A percentile compares a stretch with the other conserved stretches of the same genome.
Conservation (phyloP, 2,113 vertebrate species). For the Archocentrus centrarchus region DNA sequence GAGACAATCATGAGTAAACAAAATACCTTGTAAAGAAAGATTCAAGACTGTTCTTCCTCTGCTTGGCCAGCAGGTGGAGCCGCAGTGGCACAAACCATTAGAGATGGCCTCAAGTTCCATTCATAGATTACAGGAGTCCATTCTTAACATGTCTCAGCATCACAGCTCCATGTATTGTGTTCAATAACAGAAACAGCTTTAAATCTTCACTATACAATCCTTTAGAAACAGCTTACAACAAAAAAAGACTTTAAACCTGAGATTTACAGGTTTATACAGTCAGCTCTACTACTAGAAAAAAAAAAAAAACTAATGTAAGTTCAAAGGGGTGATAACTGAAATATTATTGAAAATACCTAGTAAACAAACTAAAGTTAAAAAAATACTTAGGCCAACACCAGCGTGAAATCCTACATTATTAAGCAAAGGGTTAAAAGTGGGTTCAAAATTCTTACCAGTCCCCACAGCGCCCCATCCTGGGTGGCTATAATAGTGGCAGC, state of each 20-base stretch:
- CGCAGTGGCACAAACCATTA: background rate
- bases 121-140: slow-evolving; percentile 60
- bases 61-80: slow-evolving; percentile 60
- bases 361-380: background rate
- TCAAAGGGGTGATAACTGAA: background rate
- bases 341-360: background rate
- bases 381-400: no score
- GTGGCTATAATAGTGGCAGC: slow-evolving; percentile 96
- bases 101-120: slow-evolving; percentile 40
- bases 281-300: background rate
- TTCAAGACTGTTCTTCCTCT: background rate
- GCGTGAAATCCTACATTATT: background rate
- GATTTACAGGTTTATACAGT: background rate
- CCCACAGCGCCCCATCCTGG: slow-evolving; percentile 94
- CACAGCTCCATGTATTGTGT: background rate
- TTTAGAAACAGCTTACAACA: background rate
- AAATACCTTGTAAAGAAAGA: background rate
- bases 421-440: background rate
- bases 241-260: background rate
- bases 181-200: background rate
- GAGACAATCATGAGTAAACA: slow-evolving; percentile 8
- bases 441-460: slow-evolving; percentile 85
- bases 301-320: background rate
- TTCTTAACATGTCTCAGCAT: slow-evolving; percentile 58
- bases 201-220: background rate